phyloP scores from a whole-genome alignment of 1,140 invertebrate species.

The Penaeus indicus region DNA sequence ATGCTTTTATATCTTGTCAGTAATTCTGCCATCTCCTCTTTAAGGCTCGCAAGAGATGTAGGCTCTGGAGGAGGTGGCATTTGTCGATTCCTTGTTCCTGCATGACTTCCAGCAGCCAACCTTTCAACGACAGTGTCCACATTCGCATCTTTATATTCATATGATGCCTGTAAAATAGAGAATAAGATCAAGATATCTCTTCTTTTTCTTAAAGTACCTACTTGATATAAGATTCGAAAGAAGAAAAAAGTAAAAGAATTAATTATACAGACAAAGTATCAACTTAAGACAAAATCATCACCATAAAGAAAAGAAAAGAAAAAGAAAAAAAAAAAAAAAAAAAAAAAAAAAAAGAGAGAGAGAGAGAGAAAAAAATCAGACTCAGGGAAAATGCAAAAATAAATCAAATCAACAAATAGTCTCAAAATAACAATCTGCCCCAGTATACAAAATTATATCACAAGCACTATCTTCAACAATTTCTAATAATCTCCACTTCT shows the following conservation, averaged over 20 bases:
- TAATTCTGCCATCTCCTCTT: neutral
- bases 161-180: constrained; percentile 2
- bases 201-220: too few species aligned
- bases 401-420: neutral
- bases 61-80: neutral
- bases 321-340: too few species aligned
- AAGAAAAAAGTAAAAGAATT: too few species aligned
- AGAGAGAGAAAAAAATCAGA: neutral
- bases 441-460: neutral
- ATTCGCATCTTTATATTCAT: neutral
- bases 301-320: too few species aligned
- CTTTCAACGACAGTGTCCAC: neutral
- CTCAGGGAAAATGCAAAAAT: neutral
- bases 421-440: too few species aligned
- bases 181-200: neutral
- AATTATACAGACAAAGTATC: too few species aligned
- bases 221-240: too few species aligned
- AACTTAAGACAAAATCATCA: too few species aligned
- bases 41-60: neutral
- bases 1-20: too few species aligned
- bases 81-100: neutral
- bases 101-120: neutral
- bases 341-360: too few species aligned
- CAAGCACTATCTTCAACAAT: neutral
- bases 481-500: too few species aligned